A percentile compares a stretch with the other conserved stretches of the same genome.
Evolutionary conservation across 2,797 vertebrate genomes (phyloP).

Genomic region (Enteromius radiatus): DNA sequence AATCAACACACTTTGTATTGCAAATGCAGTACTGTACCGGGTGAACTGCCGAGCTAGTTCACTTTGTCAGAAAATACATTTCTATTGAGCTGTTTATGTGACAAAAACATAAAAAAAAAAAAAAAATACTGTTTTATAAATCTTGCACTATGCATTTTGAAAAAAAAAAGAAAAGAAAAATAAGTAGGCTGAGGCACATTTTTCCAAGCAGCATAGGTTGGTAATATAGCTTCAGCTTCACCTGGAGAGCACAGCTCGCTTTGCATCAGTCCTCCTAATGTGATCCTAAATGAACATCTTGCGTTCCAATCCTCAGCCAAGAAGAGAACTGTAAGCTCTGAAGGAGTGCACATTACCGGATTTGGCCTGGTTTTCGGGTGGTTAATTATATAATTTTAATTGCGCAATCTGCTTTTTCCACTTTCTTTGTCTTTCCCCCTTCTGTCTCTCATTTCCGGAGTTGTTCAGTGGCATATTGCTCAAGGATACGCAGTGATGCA

Average conservation of each 20-base stretch:
- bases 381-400: conserved; percentile 61
- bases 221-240: conserved; percentile 6
- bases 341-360: conserved; percentile 37
- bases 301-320: conserved; percentile 14
- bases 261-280: conserved; percentile 4
- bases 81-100: not conserved
- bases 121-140: too few relatives aligned
- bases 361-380: conserved; percentile 56
- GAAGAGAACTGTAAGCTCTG: conserved; percentile 13
- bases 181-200: not conserved
- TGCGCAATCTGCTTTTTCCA: conserved; percentile 54
- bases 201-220: not conserved
- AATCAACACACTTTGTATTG: too few relatives aligned
- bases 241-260: conserved; percentile 16
- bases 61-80: not conserved
- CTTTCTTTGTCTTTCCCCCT: conserved; percentile 38
- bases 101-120: not conserved
- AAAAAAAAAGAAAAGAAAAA: not conserved
- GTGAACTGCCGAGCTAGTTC: not conserved
- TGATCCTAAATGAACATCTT: conserved; percentile 30
- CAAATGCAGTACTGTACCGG: not conserved
- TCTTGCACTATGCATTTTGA: not conserved
- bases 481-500: conserved; percentile 56
- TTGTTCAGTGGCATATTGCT: conserved; percentile 39
- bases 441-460: conserved; percentile 25